phyloP scores from a whole-genome alignment of 2,113 vertebrate genomes.

The Psilopogon haemacephalus region DNA sequence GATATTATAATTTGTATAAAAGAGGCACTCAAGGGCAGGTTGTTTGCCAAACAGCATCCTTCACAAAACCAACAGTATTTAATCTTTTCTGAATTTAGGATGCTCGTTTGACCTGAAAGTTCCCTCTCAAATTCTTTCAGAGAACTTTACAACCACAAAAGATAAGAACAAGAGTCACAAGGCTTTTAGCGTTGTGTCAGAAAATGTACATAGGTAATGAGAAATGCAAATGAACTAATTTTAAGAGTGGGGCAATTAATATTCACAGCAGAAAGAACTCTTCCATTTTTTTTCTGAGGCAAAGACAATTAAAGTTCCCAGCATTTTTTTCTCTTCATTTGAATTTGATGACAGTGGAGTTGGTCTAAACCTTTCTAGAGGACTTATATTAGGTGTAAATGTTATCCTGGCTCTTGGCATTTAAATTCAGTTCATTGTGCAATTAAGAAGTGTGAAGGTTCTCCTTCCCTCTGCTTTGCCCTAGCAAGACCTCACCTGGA shows the following conservation, averaged over 20 bases:
- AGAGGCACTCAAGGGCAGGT: constrained; percentile 1
- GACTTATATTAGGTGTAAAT: background rate
- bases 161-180: background rate
- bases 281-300: constrained; percentile 22
- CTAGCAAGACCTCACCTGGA: too few relatives aligned
- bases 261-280: constrained; percentile 13
- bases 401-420: background rate
- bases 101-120: background rate
- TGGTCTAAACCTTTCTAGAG: constrained; percentile 29
- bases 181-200: background rate
- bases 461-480: too few relatives aligned
- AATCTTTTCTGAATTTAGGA: background rate
- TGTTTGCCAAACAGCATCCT: background rate
- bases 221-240: constrained; percentile 18
- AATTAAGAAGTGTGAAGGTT: too few relatives aligned
- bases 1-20: background rate
- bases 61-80: constrained; percentile 31
- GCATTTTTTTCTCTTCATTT: constrained; percentile 35
- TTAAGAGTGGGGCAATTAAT: constrained; percentile 18
- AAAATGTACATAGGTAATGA: constrained; percentile 21
- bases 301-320: constrained; percentile 27
- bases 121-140: background rate
- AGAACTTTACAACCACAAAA: background rate
- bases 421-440: background rate
- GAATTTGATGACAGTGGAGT: constrained; percentile 24